These are phyloP conservation scores for Scopus umbretta DNA, from an alignment of 2,113 vertebrate species.

Conservation along the genomic window DNA sequence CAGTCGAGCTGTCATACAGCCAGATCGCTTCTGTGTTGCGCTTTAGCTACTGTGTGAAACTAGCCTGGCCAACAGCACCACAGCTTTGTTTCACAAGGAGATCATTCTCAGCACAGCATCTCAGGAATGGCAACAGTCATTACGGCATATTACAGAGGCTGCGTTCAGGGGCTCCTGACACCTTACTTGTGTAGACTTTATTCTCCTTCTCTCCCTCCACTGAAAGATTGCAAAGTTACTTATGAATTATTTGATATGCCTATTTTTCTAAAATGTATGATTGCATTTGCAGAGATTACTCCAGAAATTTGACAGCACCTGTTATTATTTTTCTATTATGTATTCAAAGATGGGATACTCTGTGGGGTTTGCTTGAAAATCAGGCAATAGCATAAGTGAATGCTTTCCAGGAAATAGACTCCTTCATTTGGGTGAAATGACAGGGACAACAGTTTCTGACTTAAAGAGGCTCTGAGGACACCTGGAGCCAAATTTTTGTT, in stretches of 20 bases:
- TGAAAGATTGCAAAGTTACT: not conserved
- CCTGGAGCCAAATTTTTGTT: not conserved
- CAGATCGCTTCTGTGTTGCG: not conserved
- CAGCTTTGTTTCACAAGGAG: not conserved
- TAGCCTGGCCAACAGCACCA: not conserved
- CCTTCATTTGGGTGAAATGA: not conserved
- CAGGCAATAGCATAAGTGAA: not conserved
- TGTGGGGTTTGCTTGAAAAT: not conserved
- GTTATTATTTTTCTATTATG: conserved; percentile 10
- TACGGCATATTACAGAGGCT: not conserved
- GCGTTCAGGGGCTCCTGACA: not conserved
- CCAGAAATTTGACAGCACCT: not conserved
- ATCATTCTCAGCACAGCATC: not conserved
- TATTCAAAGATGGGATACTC: not conserved
- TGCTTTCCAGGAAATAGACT: not conserved
- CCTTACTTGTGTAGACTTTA: not conserved
- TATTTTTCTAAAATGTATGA: not conserved
- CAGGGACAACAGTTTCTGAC: not conserved
- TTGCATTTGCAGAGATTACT: not conserved
- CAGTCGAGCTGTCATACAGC: not conserved
- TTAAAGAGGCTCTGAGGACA: not conserved
- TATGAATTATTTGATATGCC: not conserved
- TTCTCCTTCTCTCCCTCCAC: not conserved
- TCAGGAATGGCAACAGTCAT: not conserved
- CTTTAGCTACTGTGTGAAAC: not conserved